A percentile compares a stretch with the other conserved stretches of the same genome.
Evolutionary conservation across 53 echinoderm and acorn worm species (phyloP).

Genomic region (Hippasteria phrygiana): DNA sequence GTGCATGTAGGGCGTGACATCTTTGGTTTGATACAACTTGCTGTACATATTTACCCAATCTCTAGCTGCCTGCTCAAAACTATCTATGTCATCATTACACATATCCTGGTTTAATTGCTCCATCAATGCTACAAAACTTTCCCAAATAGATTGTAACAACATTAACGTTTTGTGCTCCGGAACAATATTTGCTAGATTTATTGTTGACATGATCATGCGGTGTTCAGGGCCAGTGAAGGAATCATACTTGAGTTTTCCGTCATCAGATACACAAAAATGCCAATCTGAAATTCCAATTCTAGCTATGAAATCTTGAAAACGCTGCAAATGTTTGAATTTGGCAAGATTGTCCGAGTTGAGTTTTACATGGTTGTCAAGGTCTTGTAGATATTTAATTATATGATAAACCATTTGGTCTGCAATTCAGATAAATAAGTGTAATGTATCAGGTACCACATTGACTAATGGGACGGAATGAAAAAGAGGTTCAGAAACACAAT

Average conservation of each 20-base stretch:
- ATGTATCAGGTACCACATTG: slow-evolving; percentile 65
- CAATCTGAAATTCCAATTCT: slow-evolving; percentile 48
- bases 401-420: slow-evolving; percentile 68
- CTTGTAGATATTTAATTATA: slow-evolving; percentile 57
- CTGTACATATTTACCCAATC: slow-evolving; percentile 45
- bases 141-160: slow-evolving; percentile 18
- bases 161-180: slow-evolving; percentile 44
- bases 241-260: slow-evolving; percentile 56
- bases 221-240: slow-evolving; percentile 54
- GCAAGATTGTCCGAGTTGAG: slow-evolving; percentile 5
- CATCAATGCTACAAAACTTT: slow-evolving; percentile 49
- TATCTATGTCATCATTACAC: slow-evolving; percentile 27
- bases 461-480: slow-evolving; percentile 50
- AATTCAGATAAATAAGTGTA: slow-evolving; percentile 67
- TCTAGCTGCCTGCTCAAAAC: slow-evolving; percentile 54
- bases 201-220: slow-evolving; percentile 45
- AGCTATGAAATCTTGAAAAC: slow-evolving; percentile 19
- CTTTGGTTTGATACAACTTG: slow-evolving; percentile 54
- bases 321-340: slow-evolving; percentile 11
- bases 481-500: slow-evolving; percentile 41
- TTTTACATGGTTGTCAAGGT: slow-evolving; percentile 43
- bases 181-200: slow-evolving; percentile 42
- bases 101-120: slow-evolving; percentile 48
- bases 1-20: slow-evolving; percentile 74
- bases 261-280: slow-evolving; percentile 33